These are phyloP conservation scores for Heliconius ismenius DNA, from an alignment of 2,888 invertebrate genomes.

Conservation along the genomic window DNA sequence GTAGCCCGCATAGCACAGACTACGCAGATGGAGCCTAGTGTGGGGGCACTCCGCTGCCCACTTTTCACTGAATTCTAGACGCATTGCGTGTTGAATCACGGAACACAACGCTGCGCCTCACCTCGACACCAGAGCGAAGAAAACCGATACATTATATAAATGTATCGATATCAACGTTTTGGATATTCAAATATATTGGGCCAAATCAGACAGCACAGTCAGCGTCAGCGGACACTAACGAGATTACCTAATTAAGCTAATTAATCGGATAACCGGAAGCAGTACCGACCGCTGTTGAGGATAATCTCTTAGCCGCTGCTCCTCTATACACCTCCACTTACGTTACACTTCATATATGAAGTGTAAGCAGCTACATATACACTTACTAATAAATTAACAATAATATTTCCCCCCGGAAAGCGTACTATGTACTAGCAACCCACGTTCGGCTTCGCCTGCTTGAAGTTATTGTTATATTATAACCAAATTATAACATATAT, in stretches of 20 bases:
- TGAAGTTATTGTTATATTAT: too few relatives aligned
- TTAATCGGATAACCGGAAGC: conserved; percentile 56
- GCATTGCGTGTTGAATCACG: too few relatives aligned
- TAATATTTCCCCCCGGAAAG: too few relatives aligned
- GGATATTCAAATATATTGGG: neutral
- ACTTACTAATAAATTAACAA: too few relatives aligned
- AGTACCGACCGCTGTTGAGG: conserved; percentile 34
- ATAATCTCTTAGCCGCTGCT: conserved; percentile 33
- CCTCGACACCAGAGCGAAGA: too few relatives aligned
- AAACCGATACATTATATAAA: too few relatives aligned
- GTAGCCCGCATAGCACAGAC: neutral
- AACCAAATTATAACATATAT: too few relatives aligned
- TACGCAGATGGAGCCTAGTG: neutral
- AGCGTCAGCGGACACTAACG: conserved; percentile 41
- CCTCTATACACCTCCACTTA: neutral
- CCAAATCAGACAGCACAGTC: conserved; percentile 23
- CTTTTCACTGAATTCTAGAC: too few relatives aligned
- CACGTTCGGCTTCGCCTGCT: too few relatives aligned
- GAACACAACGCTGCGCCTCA: too few relatives aligned
- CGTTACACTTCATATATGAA: neutral
- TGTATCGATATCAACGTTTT: neutral
- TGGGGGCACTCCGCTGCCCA: too few relatives aligned
- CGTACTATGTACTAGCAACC: too few relatives aligned
- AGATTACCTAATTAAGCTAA: conserved; percentile 53
- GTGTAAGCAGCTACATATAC: neutral